Percentiles rank a stretch among this genome's conserved stretches.
phyloP scores from a whole-genome alignment of 2,113 vertebrate genomes.

The Bufo gargarizans region DNA sequence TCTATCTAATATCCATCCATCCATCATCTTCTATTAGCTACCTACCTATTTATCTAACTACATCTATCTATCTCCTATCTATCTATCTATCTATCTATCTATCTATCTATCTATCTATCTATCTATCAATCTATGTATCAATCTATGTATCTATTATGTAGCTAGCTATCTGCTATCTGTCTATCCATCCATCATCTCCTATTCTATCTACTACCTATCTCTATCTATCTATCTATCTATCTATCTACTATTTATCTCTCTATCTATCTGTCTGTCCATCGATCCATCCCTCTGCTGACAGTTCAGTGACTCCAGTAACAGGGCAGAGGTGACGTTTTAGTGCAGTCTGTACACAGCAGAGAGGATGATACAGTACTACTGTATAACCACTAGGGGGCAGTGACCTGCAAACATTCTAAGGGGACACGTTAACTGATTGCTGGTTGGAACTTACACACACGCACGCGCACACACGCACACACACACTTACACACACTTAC shows the following conservation, averaged over 20 bases:
- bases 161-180: neutral
- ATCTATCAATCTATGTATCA: neutral
- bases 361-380: neutral
- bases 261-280: neutral
- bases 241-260: neutral
- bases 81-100: neutral
- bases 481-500: too few relatives aligned
- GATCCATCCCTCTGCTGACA: neutral
- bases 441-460: conserved; percentile 21
- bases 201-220: too few relatives aligned
- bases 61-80: neutral
- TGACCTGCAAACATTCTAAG: conserved; percentile 65
- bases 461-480: too few relatives aligned
- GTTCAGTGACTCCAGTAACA: neutral
- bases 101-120: neutral
- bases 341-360: neutral
- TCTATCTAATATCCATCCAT: neutral
- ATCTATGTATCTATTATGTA: neutral
- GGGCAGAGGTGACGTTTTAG: neutral
- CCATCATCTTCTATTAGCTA: too few relatives aligned
- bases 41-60: too few relatives aligned
- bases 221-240: neutral
- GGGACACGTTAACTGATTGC: conserved; percentile 51
- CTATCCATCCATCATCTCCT: too few relatives aligned
- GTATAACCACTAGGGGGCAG: conserved; percentile 73